These are phyloP conservation scores for Sphyrna mokarran DNA, from an alignment of 2,113 vertebrate genomes.

Conservation along the genomic window DNA sequence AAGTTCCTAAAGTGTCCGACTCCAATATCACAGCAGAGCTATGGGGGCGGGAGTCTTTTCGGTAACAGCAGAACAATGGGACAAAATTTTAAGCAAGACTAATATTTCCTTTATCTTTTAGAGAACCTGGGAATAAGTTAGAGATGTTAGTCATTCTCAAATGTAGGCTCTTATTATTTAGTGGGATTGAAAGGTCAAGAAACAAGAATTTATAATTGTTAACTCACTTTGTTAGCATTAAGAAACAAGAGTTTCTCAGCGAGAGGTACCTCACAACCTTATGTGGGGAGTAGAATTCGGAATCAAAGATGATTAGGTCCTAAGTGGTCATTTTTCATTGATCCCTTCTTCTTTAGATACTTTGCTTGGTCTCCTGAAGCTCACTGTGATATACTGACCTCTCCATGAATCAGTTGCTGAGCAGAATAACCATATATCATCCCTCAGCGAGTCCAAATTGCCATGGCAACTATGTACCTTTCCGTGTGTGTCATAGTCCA, in stretches of 20 bases:
- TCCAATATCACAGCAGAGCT: too few species aligned
- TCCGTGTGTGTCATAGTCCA: too few species aligned
- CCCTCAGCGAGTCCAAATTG: too few species aligned
- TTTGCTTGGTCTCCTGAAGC: background rate
- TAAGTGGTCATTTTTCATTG: background rate
- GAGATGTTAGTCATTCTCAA: background rate
- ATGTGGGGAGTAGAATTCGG: background rate
- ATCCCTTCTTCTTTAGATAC: background rate
- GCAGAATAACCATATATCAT: too few species aligned
- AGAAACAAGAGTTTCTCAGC: background rate
- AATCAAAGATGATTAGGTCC: background rate
- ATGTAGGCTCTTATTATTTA: background rate
- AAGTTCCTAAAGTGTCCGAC: too few species aligned
- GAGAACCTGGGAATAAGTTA: background rate
- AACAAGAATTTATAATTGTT: background rate
- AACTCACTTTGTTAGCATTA: background rate
- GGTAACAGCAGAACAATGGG: too few species aligned
- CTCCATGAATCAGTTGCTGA: background rate
- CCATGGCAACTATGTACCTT: too few species aligned
- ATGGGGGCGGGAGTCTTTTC: too few species aligned
- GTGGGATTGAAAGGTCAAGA: background rate
- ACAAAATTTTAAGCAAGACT: background rate
- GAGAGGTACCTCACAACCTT: background rate
- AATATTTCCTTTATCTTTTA: background rate
- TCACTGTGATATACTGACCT: background rate